Conservation (phyloP, 37 sponge, comb jelly and placozoan species). For the Lycopodina hypogea region DNA sequence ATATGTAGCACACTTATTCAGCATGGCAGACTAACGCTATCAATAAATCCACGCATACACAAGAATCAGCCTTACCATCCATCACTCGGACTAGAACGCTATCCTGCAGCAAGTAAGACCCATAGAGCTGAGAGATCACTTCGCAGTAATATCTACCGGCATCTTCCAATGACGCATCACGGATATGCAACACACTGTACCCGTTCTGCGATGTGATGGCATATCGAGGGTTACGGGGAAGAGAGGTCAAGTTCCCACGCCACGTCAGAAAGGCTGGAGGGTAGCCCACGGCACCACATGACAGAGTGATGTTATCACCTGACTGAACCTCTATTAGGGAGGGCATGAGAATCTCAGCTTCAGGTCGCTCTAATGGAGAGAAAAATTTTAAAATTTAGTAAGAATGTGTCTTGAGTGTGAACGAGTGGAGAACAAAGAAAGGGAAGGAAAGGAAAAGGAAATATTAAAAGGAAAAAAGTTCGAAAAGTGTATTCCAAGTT, state of each 20-base stretch:
- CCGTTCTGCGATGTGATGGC: conserved; percentile 29
- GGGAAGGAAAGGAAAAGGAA: no score
- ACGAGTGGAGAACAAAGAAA: no score
- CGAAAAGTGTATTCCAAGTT: no score
- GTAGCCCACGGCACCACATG: conserved; percentile 38
- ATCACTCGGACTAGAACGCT: conserved; percentile 11
- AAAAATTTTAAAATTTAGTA: no score
- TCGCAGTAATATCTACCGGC: conserved; percentile 44
- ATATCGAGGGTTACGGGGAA: conserved; percentile 13
- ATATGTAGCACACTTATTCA: no score
- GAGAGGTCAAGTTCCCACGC: conserved; percentile 20
- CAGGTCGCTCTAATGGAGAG: neutral
- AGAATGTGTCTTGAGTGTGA: neutral
- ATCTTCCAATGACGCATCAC: conserved; percentile 17
- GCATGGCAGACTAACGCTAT: no score
- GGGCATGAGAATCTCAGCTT: neutral
- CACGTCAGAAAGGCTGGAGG: conserved; percentile 65
- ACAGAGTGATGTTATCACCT: conserved; percentile 30
- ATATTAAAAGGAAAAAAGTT: no score
- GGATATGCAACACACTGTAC: conserved; percentile 26
- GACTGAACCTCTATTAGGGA: neutral
- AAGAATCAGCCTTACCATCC: conserved; percentile 68
- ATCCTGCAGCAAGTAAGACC: neutral
- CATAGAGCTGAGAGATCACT: conserved; percentile 5
- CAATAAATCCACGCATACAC: no score